These are phyloP conservation scores for Epizoanthus fatuus DNA, from an alignment of 92 coral and sea anemone species.

Conservation along the genomic window DNA sequence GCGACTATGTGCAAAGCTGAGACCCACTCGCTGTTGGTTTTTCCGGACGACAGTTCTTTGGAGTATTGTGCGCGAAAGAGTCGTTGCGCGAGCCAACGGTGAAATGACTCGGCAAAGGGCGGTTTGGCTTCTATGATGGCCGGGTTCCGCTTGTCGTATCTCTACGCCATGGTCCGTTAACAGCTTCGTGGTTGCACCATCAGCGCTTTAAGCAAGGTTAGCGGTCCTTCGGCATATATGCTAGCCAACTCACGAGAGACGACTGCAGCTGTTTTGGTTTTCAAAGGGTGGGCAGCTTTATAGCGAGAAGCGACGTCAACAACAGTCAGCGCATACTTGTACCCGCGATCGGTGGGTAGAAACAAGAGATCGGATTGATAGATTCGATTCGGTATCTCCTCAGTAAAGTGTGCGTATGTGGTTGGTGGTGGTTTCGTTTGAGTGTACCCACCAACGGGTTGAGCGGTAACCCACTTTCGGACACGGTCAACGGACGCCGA, in stretches of 20 bases:
- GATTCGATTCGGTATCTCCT: too few species aligned
- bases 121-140: background rate
- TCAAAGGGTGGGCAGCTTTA: constrained; percentile 30
- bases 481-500: too few species aligned
- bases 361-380: too few species aligned
- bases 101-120: constrained; percentile 23
- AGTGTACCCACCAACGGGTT: too few species aligned
- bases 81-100: constrained; percentile 21
- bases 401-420: too few species aligned
- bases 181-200: background rate
- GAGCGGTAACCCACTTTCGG: too few species aligned
- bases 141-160: constrained; percentile 28
- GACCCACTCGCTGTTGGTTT: constrained; percentile 23
- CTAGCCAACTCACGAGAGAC: background rate
- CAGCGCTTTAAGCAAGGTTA: constrained; percentile 15
- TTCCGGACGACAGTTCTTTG: constrained; percentile 4
- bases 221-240: constrained; percentile 32
- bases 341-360: background rate
- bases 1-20: background rate
- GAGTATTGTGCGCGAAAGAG: constrained; percentile 20
- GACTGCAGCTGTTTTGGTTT: too few species aligned
- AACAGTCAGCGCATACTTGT: constrained; percentile 47
- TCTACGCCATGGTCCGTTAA: background rate
- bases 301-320: constrained; percentile 50
- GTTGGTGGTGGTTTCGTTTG: too few species aligned